Base-by-base conservation (phyloP, 1,140 invertebrate species). In the Dreissena rostriformis region DNA sequence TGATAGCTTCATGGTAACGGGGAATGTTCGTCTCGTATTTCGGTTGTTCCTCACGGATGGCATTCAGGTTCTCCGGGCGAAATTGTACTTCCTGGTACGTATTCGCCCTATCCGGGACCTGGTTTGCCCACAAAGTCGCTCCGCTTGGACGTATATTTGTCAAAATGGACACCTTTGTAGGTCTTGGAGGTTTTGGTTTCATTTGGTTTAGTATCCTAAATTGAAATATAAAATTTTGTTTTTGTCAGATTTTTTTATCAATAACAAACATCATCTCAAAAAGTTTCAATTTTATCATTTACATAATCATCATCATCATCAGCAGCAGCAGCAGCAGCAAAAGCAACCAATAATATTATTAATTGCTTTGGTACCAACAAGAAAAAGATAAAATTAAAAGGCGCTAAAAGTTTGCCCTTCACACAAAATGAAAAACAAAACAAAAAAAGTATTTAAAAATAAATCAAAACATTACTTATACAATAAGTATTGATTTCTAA, bases 101-200 rank as follows among this genome's bases (percentile, higher is more conserved):
- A 94, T 68, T 93, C 91, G 6, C 92, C 92, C 4, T 92, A 92
- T 11, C 92, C 93, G 0, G 93, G 93, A 0, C 93, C 93, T 11
- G 84, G 55, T 70, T 87, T 90, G 26, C 88, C 90, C 22, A 57
- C 74, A 68, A 93, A 88, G 51, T 92, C 90, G n/a, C 83, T 85
- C 61, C 91, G 57, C 65, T 90, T 89, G 19, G 90, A 90, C 17
- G 92, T 88, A 57, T 89, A 81, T 65, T 93, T 92, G 24, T 91
- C 90, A 87, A 92, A 94, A 85, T 93, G 91, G 26, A 91, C 82
- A 57, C 93, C 93, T 86, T 92, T 91, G 81, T 94, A 94, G 2
- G 81, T 84, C 49, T 91, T 91, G 11, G 91, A 88, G 4, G 89
- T 39, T 63, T 89, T 89, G 49, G 88, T 86, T 24, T 89, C 89